Evolutionary conservation across 2,888 invertebrate genomes (phyloP).

Genomic region (Lampropteryx suffumata): DNA sequence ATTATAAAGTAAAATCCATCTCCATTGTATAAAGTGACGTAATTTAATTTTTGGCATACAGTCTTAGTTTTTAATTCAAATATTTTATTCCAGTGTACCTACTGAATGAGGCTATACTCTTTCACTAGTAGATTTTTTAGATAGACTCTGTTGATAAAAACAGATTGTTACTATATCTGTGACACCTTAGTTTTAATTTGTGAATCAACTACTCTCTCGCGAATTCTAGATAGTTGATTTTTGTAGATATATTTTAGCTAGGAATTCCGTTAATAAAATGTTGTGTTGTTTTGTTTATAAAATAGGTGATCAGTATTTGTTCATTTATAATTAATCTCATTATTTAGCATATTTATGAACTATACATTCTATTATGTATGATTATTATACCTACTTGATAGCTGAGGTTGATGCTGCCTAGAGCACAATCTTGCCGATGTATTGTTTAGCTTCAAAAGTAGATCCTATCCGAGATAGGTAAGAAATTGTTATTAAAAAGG

Average conservation of each 20-base stretch:
- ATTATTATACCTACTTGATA: constrained; percentile 8
- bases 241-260: constrained; percentile 27
- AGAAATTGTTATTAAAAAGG: constrained; percentile 41
- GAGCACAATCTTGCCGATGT: constrained; percentile 26
- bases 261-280: constrained; percentile 17
- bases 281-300: constrained; percentile 25
- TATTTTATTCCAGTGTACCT: constrained; percentile 11
- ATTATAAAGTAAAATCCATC: constrained; percentile 44
- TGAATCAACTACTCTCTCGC: constrained; percentile 11
- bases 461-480: constrained; percentile 38
- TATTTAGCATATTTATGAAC: constrained; percentile 30
- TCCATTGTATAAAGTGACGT: constrained; percentile 29
- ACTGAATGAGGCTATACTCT: constrained; percentile 17
- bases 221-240: constrained; percentile 24
- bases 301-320: constrained; percentile 36
- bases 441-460: constrained; percentile 36
- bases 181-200: constrained; percentile 4
- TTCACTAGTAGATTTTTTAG: constrained; percentile 9
- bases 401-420: constrained; percentile 35
- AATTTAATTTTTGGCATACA: constrained; percentile 16
- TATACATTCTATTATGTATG: constrained; percentile 26
- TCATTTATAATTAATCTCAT: constrained; percentile 25
- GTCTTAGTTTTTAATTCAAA: constrained; percentile 8
- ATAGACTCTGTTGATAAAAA: too few relatives aligned
- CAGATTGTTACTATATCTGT: constrained; percentile 1